Conservation (phyloP, 2,113 vertebrate genomes). For the Balaenoptera acutorostrata region DNA sequence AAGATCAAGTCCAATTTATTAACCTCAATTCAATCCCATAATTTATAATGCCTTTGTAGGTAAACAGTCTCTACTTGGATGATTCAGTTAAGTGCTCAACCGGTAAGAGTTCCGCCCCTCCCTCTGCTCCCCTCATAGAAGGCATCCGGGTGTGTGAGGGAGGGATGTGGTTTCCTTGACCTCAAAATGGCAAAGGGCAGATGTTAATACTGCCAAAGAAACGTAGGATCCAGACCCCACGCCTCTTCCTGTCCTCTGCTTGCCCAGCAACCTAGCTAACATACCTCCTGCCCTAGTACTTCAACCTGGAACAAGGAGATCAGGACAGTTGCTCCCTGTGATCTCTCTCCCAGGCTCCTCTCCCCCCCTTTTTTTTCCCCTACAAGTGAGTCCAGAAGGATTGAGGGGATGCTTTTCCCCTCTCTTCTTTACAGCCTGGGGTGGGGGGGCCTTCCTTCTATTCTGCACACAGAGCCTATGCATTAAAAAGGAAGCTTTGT, state of each 20-base stretch:
- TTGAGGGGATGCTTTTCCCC: background rate
- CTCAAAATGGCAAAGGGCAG: background rate
- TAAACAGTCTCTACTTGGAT: background rate
- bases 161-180: background rate
- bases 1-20: slow-evolving; percentile 10
- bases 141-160: background rate
- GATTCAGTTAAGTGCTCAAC: background rate
- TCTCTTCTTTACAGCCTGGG: background rate
- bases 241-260: background rate
- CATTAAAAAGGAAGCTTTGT: slow-evolving; percentile 41
- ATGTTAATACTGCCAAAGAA: slow-evolving; percentile 22
- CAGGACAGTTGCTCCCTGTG: background rate
- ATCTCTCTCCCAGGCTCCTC: background rate
- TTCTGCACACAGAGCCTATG: background rate
- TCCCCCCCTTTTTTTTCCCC: background rate
- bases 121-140: background rate
- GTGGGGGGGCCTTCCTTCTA: background rate
- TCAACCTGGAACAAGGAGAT: background rate
- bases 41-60: background rate
- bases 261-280: background rate
- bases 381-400: background rate
- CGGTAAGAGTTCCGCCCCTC: background rate
- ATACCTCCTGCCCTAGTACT: background rate
- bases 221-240: background rate
- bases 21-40: background rate